phyloP scores from a whole-genome alignment of 1,140 invertebrate genomes.

The Drosophila novamexicana region DNA sequence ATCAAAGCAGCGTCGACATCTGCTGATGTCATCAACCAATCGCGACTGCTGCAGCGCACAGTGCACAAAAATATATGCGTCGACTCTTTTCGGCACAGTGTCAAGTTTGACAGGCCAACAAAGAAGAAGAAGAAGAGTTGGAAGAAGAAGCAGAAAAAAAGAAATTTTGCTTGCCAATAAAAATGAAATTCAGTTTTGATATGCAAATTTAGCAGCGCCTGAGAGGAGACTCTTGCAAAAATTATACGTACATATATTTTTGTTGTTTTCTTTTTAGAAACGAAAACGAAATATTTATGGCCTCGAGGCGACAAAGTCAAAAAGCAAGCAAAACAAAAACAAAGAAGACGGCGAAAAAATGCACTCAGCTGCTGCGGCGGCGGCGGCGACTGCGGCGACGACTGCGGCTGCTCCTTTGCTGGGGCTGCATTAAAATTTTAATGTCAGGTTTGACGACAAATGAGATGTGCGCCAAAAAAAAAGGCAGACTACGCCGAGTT shows the following conservation, averaged over 20 bases:
- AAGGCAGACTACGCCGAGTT: not conserved
- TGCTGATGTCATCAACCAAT: constrained; percentile 35
- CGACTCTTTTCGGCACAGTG: constrained; percentile 39
- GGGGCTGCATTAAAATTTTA: constrained; percentile 53
- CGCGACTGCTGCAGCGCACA: constrained; percentile 6
- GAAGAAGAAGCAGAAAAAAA: not conserved
- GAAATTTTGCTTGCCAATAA: constrained; percentile 38
- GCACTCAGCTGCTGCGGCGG: constrained; percentile 27
- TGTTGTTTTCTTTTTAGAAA: constrained; percentile 40
- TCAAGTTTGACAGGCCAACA: constrained; percentile 23
- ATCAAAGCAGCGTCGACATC: not conserved
- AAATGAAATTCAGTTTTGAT: constrained; percentile 51
- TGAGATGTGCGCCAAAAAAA: constrained; percentile 35
- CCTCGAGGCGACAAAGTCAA: constrained; percentile 68
- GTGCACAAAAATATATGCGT: not conserved
- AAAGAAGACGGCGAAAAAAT: constrained; percentile 29
- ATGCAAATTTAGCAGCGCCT: constrained; percentile 57
- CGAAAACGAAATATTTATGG: constrained; percentile 74
- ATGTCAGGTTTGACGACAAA: constrained; percentile 75
- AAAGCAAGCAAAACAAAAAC: constrained; percentile 41
- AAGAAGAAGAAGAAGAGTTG: not conserved
- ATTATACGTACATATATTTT: constrained; percentile 1
- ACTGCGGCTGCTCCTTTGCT: constrained; percentile 3
- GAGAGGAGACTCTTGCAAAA: constrained; percentile 16
- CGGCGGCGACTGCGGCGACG: not conserved